Base-by-base conservation (phyloP, 1,140 invertebrate genomes). In the Caenorhabditis brenneri region DNA sequence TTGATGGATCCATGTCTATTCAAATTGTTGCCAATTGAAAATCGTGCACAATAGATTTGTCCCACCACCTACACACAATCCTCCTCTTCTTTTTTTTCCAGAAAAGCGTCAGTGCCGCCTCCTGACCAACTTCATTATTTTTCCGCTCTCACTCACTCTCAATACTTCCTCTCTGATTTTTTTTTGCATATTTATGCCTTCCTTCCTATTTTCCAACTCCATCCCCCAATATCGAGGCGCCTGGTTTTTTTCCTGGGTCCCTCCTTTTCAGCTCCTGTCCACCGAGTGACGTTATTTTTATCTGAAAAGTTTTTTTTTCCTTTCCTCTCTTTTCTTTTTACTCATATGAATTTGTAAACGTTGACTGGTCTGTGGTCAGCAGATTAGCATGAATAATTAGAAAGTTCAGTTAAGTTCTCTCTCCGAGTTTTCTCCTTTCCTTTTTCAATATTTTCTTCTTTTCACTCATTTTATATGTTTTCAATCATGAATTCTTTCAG, bases 361-460 rank as follows among this genome's bases (percentile, higher is more conserved):
- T 12, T 42, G 10, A n/a, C n/a, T 74, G 36, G 22, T 74, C n/a
- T 74, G n/a, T 74, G 65, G n/a, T 74, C 36, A 74, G 36, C 15
- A 74, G 65, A 74, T 74, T 74, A 74, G 65, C 33, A 74, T 74
- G 33, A 74, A 74, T 74, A 42, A 74, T 74, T 74, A 74, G 65
- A 39, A 74, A 74, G 65, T 74, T 74, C 65, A 74, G 33, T 46
- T 36, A 29, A 65, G 19, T 19, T 27, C 29, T 36, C 36, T n/a
- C 27, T 42, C n/a, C 42, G 9, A 33, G 4, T 22, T 39, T 4
- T 74, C 22, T 15, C 36, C 24, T 36, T 42, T 42, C 7, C 22
- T 24, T 27, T 33, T 74, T 42, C 24, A 10, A 65, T 33, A 31
- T 29, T 74, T 46, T 24, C 31, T 36, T 36, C 19, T 65, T 19